Conservation (phyloP, 2,797 vertebrate genomes). For the Synaphobranchus kaupii region DNA sequence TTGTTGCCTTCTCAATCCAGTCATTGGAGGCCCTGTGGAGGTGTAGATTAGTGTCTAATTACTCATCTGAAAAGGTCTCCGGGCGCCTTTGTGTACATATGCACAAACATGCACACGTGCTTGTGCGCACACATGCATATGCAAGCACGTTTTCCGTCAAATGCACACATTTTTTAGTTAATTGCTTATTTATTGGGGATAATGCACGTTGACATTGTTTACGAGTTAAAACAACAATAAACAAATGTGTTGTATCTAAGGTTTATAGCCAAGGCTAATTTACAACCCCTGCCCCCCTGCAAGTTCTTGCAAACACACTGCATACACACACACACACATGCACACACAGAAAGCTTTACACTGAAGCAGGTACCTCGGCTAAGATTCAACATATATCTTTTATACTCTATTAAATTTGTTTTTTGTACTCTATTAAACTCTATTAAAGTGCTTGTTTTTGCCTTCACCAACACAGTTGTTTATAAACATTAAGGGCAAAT, state of each 20-base stretch:
- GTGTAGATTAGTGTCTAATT: slow-evolving; percentile 58
- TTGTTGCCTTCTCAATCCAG: slow-evolving; percentile 67
- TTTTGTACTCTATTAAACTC: not conserved
- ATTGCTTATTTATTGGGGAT: not conserved
- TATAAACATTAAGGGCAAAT: not conserved
- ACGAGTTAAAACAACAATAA: no score
- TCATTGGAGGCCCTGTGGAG: slow-evolving; percentile 55
- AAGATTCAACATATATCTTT: not conserved
- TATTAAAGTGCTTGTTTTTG: not conserved
- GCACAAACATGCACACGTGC: slow-evolving; percentile 25
- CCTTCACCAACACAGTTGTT: slow-evolving; percentile 21
- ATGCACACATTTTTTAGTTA: not conserved
- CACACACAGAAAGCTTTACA: no score
- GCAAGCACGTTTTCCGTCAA: not conserved
- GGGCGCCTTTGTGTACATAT: not conserved
- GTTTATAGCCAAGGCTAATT: no score
- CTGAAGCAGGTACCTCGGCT: not conserved
- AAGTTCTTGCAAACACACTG: no score
- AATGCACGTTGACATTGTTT: no score
- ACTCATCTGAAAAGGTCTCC: slow-evolving; percentile 41
- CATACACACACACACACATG: no score
- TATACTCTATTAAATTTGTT: not conserved
- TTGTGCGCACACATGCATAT: slow-evolving; percentile 23
- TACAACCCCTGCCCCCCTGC: no score
- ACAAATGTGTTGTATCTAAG: no score